Evolutionary conservation across 2,797 vertebrate species (phyloP).

Genomic region (Emys orbicularis): DNA sequence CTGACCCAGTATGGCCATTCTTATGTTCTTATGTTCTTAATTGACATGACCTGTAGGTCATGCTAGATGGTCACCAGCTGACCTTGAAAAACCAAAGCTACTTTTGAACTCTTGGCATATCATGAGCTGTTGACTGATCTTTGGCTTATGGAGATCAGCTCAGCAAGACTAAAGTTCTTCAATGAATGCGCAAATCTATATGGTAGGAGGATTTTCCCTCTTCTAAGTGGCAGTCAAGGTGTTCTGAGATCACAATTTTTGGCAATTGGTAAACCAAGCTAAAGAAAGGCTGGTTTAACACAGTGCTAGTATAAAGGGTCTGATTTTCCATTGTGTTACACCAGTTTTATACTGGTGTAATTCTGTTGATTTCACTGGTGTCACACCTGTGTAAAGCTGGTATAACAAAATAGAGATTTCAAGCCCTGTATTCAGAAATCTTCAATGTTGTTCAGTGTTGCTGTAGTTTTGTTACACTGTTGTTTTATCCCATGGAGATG

Average conservation of each 20-base stretch:
- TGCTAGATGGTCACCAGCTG: neutral
- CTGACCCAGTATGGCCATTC: too few species aligned
- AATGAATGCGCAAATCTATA: neutral
- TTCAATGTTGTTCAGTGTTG: neutral
- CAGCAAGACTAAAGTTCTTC: neutral
- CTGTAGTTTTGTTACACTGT: neutral
- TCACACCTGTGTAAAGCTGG: neutral
- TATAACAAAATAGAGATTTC: neutral
- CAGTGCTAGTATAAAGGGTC: neutral
- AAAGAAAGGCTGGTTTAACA: neutral
- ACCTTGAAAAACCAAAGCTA: constrained; percentile 36
- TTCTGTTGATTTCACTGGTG: neutral
- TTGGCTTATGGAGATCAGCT: constrained; percentile 10
- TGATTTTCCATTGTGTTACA: neutral
- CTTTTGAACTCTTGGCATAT: constrained; percentile 28
- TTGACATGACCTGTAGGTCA: neutral
- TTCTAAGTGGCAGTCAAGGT: neutral
- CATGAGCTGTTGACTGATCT: constrained; percentile 13
- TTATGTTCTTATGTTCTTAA: too few species aligned
- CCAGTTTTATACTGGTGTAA: neutral
- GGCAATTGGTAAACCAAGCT: neutral
- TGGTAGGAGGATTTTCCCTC: neutral
- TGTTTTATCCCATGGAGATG: neutral
- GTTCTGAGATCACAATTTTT: neutral
- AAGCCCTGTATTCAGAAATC: neutral